Conservation (phyloP, 2,113 vertebrate species). For the Lophius piscatorius region DNA sequence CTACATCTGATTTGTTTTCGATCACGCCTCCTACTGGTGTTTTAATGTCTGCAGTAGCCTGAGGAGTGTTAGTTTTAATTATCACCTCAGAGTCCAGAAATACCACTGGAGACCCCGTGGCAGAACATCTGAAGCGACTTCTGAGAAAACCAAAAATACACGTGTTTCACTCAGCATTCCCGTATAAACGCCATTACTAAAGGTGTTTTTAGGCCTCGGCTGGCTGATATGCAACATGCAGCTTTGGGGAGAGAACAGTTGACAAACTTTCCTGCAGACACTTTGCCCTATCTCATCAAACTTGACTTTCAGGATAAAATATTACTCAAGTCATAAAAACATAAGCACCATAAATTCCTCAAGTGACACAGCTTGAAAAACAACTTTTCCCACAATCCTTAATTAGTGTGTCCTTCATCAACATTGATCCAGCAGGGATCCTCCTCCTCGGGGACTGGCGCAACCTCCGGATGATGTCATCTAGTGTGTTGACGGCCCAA, state of each 20-base stretch:
- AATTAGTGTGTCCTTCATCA: no score
- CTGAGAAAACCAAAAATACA: constrained; percentile 33
- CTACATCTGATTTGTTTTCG: no score
- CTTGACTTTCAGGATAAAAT: no score
- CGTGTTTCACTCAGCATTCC: no score
- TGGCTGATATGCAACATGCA: neutral
- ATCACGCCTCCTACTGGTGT: constrained; percentile 42
- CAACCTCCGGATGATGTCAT: no score
- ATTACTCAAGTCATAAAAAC: no score
- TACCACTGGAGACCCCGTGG: constrained; percentile 27
- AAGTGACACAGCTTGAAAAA: no score
- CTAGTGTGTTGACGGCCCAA: no score
- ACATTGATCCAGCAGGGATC: no score
- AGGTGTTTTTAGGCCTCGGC: neutral
- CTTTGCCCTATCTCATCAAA: neutral
- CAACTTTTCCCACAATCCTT: no score
- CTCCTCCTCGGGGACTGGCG: no score
- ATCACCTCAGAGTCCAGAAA: constrained; percentile 57
- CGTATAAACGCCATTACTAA: neutral
- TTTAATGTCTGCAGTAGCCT: constrained; percentile 25
- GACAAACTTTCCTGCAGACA: neutral
- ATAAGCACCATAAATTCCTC: no score
- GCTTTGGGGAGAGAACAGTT: neutral
- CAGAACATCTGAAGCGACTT: constrained; percentile 21
- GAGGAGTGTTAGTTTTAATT: constrained; percentile 60